phyloP scores from a whole-genome alignment of 2,797 vertebrate genomes.

The Pipistrellus pipistrellus region DNA sequence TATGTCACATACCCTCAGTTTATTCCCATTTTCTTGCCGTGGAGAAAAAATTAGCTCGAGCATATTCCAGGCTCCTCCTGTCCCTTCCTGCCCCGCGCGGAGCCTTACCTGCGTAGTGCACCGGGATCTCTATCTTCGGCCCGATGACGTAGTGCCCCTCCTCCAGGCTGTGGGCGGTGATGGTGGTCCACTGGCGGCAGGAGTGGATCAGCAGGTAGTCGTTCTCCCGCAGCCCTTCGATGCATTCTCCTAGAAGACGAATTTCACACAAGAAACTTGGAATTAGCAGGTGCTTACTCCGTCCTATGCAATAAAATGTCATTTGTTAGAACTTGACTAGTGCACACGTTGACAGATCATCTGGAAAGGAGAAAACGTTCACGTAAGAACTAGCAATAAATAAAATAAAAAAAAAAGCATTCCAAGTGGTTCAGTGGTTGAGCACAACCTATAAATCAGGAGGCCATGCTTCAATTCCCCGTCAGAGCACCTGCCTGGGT shows the following conservation, averaged over 20 bases:
- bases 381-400: not conserved
- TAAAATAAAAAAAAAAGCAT: not conserved
- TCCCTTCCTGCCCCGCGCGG: not conserved
- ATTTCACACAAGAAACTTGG: conserved; percentile 42
- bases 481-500: no score
- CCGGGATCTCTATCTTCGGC: conserved; percentile 99
- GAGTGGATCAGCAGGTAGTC: conserved; percentile 99
- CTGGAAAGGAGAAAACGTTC: not conserved
- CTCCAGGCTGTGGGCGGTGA: conserved; percentile 99
- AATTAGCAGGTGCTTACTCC: not conserved
- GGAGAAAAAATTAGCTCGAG: not conserved
- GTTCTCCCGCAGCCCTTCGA: conserved; percentile 97
- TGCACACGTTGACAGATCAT: not conserved
- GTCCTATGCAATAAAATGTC: not conserved
- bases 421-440: no score
- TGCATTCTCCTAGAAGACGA: conserved; percentile 92
- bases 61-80: not conserved
- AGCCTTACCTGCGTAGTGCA: conserved; percentile 98
- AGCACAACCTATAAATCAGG: no score
- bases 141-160: conserved; percentile 99
- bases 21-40: not conserved
- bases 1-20: not conserved
- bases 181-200: conserved; percentile 99
- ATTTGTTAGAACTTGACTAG: not conserved
- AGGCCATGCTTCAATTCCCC: no score